phyloP scores from a whole-genome alignment of 2,113 vertebrate genomes.

The Periophthalmus modestus region DNA sequence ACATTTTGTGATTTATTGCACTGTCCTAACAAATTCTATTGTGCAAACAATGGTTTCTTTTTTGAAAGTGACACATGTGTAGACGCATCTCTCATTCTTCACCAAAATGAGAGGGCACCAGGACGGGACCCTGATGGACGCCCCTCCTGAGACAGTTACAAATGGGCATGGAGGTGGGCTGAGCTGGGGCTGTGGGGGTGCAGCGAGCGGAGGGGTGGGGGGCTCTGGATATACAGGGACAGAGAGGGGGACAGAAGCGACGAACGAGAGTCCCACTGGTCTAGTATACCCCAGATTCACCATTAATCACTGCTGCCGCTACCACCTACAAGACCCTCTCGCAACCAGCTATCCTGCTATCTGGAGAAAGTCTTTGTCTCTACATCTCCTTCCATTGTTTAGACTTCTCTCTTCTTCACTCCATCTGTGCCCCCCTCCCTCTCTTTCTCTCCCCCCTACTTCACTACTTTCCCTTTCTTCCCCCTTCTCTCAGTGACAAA shows the following conservation, averaged over 20 bases:
- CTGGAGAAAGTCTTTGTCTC: conserved; percentile 57
- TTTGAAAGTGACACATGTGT: conserved; percentile 50
- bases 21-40: neutral
- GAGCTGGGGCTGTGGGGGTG: conserved; percentile 19
- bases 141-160: conserved; percentile 71
- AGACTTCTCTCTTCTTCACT: conserved; percentile 17
- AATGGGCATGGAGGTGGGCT: conserved; percentile 67
- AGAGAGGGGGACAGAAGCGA: conserved; percentile 33
- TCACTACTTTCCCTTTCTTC: conserved; percentile 33
- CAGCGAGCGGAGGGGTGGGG: neutral
- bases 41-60: conserved; percentile 25
- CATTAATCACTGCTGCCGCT: conserved; percentile 75
- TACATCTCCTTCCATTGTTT: conserved; percentile 36
- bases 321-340: conserved; percentile 60
- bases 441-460: neutral
- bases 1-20: neutral
- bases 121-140: conserved; percentile 40
- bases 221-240: conserved; percentile 22
- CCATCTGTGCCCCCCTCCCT: conserved; percentile 16
- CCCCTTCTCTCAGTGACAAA: conserved; percentile 72
- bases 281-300: conserved; percentile 61
- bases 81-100: conserved; percentile 45
- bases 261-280: conserved; percentile 56
- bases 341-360: conserved; percentile 56
- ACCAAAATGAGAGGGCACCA: conserved; percentile 44